Percentiles rank a stretch among this genome's conserved stretches.
These are phyloP conservation scores for Glyptemys insculpta DNA, from an alignment of 2,797 vertebrate species.

Conservation along the genomic window DNA sequence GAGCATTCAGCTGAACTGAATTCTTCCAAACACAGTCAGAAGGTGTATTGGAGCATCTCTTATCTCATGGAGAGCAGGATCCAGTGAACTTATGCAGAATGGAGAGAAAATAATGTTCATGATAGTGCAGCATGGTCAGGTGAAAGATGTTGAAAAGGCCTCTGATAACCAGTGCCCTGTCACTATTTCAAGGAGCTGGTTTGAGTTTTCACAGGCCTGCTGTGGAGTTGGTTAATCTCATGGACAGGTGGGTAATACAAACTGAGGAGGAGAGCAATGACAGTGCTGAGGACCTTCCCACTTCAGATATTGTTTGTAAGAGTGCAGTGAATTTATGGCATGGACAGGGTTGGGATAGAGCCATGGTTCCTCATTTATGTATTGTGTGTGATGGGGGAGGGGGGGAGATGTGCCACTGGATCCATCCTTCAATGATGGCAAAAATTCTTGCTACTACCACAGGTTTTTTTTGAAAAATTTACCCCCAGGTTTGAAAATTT, in stretches of 20 bases:
- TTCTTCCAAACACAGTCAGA: not conserved
- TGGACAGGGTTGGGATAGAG: not conserved
- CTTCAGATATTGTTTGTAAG: not conserved
- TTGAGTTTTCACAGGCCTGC: not conserved
- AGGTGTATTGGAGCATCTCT: not conserved
- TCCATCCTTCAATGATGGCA: not conserved
- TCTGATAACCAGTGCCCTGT: not conserved
- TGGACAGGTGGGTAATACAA: not conserved
- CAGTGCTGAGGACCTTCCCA: not conserved
- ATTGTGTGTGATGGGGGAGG: not conserved
- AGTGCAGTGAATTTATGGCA: not conserved
- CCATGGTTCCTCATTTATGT: not conserved
- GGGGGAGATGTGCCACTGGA: not conserved
- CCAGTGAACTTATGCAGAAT: not conserved
- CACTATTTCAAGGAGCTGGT: not conserved
- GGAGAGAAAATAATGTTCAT: not conserved
- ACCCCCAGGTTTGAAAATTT: not conserved
- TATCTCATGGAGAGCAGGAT: slow-evolving; percentile 5
- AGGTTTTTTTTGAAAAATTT: not conserved
- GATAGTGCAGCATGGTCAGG: not conserved
- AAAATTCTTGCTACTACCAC: not conserved
- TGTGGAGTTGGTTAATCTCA: not conserved
- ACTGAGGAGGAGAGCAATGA: not conserved
- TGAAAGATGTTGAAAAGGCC: not conserved
- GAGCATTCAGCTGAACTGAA: not conserved